Conservation (phyloP, 1,140 invertebrate genomes). For the Bombus sibiricus region DNA sequence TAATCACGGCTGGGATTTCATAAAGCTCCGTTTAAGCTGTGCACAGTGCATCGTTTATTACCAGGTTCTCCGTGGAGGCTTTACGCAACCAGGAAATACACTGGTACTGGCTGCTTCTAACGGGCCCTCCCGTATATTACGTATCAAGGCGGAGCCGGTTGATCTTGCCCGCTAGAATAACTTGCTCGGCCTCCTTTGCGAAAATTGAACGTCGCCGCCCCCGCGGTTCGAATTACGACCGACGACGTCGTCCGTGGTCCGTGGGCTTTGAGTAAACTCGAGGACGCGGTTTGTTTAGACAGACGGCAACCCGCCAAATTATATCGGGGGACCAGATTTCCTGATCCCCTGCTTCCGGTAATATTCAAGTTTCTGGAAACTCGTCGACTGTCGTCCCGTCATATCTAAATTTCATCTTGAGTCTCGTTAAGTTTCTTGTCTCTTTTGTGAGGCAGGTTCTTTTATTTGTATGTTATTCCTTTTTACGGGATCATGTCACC, state of each 20-base stretch:
- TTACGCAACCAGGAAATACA: conserved; percentile 71
- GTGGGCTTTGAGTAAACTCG: conserved; percentile 20
- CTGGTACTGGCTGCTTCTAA: conserved; percentile 51
- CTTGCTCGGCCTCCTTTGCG: conserved; percentile 38
- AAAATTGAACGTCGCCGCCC: conserved; percentile 63
- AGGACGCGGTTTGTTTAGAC: not conserved
- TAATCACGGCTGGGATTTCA: conserved; percentile 81
- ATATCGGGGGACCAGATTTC: conserved; percentile 2
- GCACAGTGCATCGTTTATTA: conserved; percentile 77
- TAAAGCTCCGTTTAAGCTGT: conserved; percentile 79
- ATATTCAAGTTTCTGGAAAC: conserved; percentile 22
- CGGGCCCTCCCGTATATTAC: conserved; percentile 59
- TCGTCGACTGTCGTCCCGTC: not conserved
- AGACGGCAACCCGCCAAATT: conserved; percentile 22
- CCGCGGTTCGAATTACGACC: conserved; percentile 11
- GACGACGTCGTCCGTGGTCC: not conserved
- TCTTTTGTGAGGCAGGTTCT: not conserved
- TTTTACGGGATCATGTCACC: too few relatives aligned
- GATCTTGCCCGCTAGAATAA: conserved; percentile 44
- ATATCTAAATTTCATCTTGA: not conserved
- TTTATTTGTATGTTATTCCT: not conserved
- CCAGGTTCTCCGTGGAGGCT: conserved; percentile 66
- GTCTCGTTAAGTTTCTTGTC: not conserved
- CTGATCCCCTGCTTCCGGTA: conserved; percentile 16
- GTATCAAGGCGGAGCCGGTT: conserved; percentile 52